Percentiles rank a stretch among this genome's conserved stretches.
Evolutionary conservation across 2,797 vertebrate genomes (phyloP).

Genomic region (Onychomys torridus): DNA sequence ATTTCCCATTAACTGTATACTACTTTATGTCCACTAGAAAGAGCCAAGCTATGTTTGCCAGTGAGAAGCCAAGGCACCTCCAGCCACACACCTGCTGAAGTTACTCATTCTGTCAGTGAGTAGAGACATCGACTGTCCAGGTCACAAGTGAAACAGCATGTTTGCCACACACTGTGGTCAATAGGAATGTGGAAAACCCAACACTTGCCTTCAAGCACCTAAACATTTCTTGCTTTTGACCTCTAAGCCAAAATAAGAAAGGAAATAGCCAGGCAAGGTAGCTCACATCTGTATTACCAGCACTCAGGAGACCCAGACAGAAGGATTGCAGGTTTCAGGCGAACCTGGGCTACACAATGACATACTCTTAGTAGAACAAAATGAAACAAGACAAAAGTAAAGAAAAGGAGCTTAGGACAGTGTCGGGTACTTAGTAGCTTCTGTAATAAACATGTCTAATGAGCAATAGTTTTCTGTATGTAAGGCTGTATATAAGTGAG

Average conservation of each 20-base stretch:
- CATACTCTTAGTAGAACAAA: background rate
- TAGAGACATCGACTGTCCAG: slow-evolving; percentile 15
- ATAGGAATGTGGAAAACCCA: background rate
- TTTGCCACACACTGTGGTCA: background rate
- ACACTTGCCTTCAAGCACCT: background rate
- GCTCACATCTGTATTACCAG: background rate
- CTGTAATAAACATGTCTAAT: background rate
- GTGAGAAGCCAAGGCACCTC: background rate
- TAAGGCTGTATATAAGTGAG: background rate
- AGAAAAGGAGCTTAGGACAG: background rate
- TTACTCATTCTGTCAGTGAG: background rate
- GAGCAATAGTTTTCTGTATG: background rate
- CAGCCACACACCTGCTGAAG: background rate
- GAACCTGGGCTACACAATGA: background rate
- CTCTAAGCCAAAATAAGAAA: background rate
- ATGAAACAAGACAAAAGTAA: background rate
- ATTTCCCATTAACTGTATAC: slow-evolving; percentile 70
- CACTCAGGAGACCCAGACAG: background rate
- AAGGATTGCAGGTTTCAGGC: background rate
- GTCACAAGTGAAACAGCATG: background rate
- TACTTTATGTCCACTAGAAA: background rate
- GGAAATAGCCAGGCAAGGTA: background rate
- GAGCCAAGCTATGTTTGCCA: background rate
- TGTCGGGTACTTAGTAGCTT: background rate
- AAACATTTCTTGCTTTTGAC: background rate